Conservation (phyloP, 2,888 invertebrate genomes). For the Nymphalis c-album region DNA sequence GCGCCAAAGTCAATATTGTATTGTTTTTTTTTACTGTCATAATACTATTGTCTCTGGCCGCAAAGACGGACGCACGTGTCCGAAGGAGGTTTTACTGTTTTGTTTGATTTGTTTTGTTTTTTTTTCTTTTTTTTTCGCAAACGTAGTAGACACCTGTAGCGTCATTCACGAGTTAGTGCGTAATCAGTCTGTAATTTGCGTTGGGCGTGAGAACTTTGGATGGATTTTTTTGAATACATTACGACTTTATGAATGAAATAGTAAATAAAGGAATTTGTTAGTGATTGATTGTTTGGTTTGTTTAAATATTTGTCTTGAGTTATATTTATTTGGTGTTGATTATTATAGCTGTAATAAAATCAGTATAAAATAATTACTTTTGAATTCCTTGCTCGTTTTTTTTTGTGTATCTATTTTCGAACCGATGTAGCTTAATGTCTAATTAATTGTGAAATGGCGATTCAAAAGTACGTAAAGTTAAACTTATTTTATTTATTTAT, state of each 20-base stretch:
- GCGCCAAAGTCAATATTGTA: constrained; percentile 54
- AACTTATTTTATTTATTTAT: too few species aligned
- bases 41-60: constrained; percentile 72
- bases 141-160: constrained; percentile 69
- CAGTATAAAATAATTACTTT: too few species aligned
- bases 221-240: constrained; percentile 5
- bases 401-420: too few species aligned
- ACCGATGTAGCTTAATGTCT: too few species aligned
- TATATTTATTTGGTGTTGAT: background rate
- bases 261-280: background rate
- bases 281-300: background rate
- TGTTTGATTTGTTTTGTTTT: constrained; percentile 50
- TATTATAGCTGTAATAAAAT: too few species aligned
- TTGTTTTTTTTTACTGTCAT: constrained; percentile 50
- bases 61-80: constrained; percentile 71
- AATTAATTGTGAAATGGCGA: too few species aligned
- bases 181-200: constrained; percentile 43
- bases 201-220: constrained; percentile 39
- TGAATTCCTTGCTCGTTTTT: too few species aligned
- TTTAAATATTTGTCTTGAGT: constrained; percentile 1
- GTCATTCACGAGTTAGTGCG: constrained; percentile 57
- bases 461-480: too few species aligned
- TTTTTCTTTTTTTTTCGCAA: constrained; percentile 57
- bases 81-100: constrained; percentile 63
- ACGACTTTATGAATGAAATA: constrained; percentile 4